These are phyloP conservation scores for Acropora yongei DNA, from an alignment of 64 coral and sea anemone species.

Conservation along the genomic window DNA sequence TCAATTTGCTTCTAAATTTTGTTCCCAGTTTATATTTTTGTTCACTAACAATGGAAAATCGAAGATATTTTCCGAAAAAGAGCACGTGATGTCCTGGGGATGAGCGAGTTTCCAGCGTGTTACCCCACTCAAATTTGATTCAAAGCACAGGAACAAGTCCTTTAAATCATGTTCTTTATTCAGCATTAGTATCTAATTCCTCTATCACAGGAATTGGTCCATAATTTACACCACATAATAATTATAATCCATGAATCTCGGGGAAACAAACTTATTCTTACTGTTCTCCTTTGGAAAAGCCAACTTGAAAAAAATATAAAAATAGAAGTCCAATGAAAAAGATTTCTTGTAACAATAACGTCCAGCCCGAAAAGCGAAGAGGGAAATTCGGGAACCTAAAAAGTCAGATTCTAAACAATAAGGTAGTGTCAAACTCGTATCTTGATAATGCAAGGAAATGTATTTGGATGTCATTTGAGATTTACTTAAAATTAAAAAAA, in stretches of 20 bases:
- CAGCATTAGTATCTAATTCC: neutral
- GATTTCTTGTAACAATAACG: neutral
- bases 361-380: neutral
- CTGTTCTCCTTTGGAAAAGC: neutral
- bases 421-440: too few species aligned
- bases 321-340: conserved; percentile 1
- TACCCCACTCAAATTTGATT: too few species aligned
- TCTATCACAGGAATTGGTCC: neutral
- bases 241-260: neutral
- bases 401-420: too few species aligned
- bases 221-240: neutral
- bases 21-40: too few species aligned
- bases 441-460: too few species aligned
- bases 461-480: too few species aligned
- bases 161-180: neutral
- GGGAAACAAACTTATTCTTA: neutral
- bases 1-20: too few species aligned
- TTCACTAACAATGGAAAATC: too few species aligned
- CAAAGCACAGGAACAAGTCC: neutral
- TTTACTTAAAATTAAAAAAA: too few species aligned
- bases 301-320: conserved; percentile 15
- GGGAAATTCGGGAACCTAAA: neutral
- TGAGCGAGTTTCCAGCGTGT: too few species aligned
- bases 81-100: too few species aligned
- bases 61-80: too few species aligned